Base-by-base conservation (phyloP, 2,888 invertebrate genomes). In the Pachycephus smyrnensis region DNA sequence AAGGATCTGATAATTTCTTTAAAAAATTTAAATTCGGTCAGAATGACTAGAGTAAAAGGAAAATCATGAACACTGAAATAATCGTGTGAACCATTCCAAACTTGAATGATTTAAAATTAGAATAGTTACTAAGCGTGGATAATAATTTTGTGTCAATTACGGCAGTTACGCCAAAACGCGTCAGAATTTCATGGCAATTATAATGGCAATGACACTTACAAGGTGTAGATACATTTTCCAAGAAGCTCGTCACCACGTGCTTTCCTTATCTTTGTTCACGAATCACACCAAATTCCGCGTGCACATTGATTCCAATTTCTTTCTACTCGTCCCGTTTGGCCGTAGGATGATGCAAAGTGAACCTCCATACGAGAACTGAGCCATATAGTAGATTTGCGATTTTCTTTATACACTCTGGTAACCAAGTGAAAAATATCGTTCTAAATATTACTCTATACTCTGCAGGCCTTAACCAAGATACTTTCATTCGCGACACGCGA, bases 401-500 rank as follows among this genome's bases (percentile, higher is more conserved):
- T 91, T 91, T 91, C 91, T 91, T 91, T 91, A 91, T 91, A 91
- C 91, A 91, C 90, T 91, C 89, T 84, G 90, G 91, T 89, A 89
- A 87, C 89, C 90, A 91, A 91, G 91, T 90, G 91, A 91, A 91
- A 91, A 91, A 91, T 91, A 91, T 91, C 90, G 91, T 91, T 91
- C 91, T 91, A 91, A 91, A 91, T 91, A 91, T 90, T 90, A 91
- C 88, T 88, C 88, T 88, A 84, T 84, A 88, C 86, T 86, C 87
- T 86, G 82, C 84, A 83, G 85, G 86, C 79, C 81, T 71, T 71
- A 77, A 80, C 82, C 81, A 84, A 84, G 89, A 89, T 91, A 91
- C 91, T 91, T 91, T 91, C 91, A 91, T 91, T 91, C 89, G 88
- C 86, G 88, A 90, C 91, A 91, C 91, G 91, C 91, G 88, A 91